Evolutionary conservation across 2,797 vertebrate genomes (phyloP).

Genomic region (Molossus alvarezi): DNA sequence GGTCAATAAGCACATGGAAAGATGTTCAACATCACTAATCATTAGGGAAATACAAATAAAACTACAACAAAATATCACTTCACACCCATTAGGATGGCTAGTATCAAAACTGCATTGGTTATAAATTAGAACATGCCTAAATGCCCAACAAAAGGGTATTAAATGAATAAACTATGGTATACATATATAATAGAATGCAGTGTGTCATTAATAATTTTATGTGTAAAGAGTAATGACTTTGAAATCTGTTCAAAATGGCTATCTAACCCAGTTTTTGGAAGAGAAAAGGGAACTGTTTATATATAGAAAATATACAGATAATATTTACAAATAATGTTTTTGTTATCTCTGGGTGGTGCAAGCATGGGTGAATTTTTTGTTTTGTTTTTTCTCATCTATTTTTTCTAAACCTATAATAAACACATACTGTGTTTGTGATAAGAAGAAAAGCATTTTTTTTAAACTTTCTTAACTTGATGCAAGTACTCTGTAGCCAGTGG

Average conservation of each 20-base stretch:
- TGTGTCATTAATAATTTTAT: constrained; percentile 22
- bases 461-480: not conserved
- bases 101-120: not conserved
- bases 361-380: constrained; percentile 19
- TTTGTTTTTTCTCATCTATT: constrained; percentile 41
- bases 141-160: not conserved
- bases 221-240: constrained; percentile 9
- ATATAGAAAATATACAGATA: constrained; percentile 10
- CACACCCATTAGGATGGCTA: not conserved
- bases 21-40: not conserved
- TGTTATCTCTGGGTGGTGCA: constrained; percentile 1
- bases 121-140: constrained; percentile 41
- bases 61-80: constrained; percentile 17
- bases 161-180: not conserved
- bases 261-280: not conserved
- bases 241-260: not conserved
- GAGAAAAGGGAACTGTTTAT: not conserved
- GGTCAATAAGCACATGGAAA: constrained; percentile 18
- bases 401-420: constrained; percentile 61
- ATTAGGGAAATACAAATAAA: constrained; percentile 52
- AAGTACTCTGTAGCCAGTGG: not conserved
- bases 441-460: constrained; percentile 36
- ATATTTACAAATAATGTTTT: not conserved
- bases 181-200: constrained; percentile 1
- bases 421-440: not conserved